Percentiles rank a stretch among this genome's conserved stretches.
phyloP scores from a whole-genome alignment of 2,888 invertebrate species.

The Lasioglossum pauxillum region DNA sequence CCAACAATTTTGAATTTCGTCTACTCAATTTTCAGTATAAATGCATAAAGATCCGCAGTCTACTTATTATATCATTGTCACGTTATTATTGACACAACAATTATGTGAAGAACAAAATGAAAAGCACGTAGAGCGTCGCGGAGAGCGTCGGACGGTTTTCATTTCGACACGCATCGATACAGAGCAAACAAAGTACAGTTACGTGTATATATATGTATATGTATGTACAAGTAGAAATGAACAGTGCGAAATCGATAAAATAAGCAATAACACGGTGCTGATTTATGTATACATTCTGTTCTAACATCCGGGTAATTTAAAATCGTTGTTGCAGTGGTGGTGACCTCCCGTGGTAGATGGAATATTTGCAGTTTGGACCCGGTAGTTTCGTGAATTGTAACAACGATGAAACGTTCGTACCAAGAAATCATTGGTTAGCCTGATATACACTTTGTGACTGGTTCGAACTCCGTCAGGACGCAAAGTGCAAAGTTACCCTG shows the following conservation, averaged over 20 bases:
- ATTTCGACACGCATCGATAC: constrained; percentile 19
- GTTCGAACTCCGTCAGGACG: constrained; percentile 19
- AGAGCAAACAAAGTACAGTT: not conserved
- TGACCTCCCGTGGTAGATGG: constrained; percentile 63
- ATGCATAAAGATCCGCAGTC: too few species aligned
- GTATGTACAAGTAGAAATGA: constrained; percentile 20
- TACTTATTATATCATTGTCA: not conserved
- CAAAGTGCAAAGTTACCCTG: constrained; percentile 67
- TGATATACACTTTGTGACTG: constrained; percentile 12
- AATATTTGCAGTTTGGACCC: constrained; percentile 48
- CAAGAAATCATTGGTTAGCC: constrained; percentile 16
- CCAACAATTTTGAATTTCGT: too few species aligned
- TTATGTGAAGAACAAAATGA: not conserved
- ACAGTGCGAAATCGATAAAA: constrained; percentile 40
- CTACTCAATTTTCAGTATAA: too few species aligned
- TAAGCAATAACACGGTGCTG: constrained; percentile 31
- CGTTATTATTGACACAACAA: constrained; percentile 5
- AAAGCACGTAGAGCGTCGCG: constrained; percentile 1
- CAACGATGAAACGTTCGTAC: constrained; percentile 29
- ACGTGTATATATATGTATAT: not conserved
- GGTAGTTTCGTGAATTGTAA: constrained; percentile 50
- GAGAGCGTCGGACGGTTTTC: not conserved
- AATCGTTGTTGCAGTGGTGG: constrained; percentile 53
- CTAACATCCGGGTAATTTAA: constrained; percentile 37
- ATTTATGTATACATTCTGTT: constrained; percentile 18